phyloP scores from a whole-genome alignment of 2,888 invertebrate genomes.

The Hydrotaea diabolus region DNA sequence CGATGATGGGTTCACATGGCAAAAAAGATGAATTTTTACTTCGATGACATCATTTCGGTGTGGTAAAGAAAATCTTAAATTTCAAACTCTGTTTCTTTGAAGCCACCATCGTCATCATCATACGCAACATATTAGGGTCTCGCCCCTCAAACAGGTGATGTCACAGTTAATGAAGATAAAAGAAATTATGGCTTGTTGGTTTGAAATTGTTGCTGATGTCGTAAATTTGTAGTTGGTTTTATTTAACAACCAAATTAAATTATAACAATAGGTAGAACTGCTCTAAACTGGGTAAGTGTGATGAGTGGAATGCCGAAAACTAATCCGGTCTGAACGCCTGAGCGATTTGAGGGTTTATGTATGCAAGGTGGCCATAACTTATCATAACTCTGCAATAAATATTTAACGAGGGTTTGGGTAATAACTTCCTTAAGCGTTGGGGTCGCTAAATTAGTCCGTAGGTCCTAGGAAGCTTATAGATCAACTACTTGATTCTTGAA shows the following conservation, averaged over 20 bases:
- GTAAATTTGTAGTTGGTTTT: not conserved
- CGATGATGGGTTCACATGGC: not conserved
- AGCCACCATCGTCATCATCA: not conserved
- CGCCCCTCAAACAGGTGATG: conserved; percentile 40
- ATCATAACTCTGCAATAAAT: too few relatives aligned
- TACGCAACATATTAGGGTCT: not conserved
- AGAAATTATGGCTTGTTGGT: not conserved
- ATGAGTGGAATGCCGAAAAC: not conserved
- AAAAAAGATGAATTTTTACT: not conserved
- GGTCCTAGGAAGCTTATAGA: too few relatives aligned
- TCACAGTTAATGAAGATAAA: conserved; percentile 22
- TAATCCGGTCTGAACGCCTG: not conserved
- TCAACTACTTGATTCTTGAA: too few relatives aligned
- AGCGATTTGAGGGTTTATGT: not conserved
- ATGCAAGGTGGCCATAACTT: too few relatives aligned
- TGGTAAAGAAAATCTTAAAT: not conserved
- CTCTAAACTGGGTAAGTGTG: not conserved
- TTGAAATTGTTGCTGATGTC: conserved; percentile 37
- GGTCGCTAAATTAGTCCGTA: too few relatives aligned
- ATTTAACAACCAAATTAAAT: not conserved
- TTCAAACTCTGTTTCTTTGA: conserved; percentile 15
- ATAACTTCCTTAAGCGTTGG: too few relatives aligned
- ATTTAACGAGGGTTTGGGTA: too few relatives aligned
- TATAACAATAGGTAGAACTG: not conserved
- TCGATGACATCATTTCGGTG: conserved; percentile 41